These are phyloP conservation scores for Electrona antarctica DNA, from an alignment of 2,113 vertebrate genomes.

Conservation along the genomic window DNA sequence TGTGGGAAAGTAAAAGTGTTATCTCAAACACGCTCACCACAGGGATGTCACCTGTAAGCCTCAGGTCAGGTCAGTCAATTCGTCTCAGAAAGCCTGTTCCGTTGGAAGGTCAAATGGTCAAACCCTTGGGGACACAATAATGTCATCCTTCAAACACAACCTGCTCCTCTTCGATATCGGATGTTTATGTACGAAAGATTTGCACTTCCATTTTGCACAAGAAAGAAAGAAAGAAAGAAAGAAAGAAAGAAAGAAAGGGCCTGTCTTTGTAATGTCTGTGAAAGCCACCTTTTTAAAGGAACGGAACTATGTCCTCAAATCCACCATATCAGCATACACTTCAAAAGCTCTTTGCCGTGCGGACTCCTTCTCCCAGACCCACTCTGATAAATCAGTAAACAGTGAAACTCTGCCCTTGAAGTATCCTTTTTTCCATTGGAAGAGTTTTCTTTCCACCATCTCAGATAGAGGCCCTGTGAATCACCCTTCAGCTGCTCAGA, in stretches of 20 bases:
- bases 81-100: too few relatives aligned
- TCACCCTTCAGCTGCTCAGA: constrained; percentile 41
- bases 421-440: constrained; percentile 23
- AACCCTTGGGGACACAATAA: background rate
- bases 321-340: constrained; percentile 10
- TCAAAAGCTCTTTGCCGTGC: constrained; percentile 16
- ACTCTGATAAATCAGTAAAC: constrained; percentile 18
- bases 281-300: constrained; percentile 3
- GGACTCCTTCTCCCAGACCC: constrained; percentile 3
- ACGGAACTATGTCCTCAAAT: constrained; percentile 22
- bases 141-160: constrained; percentile 21
- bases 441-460: constrained; percentile 29
- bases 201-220: too few relatives aligned
- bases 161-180: too few relatives aligned
- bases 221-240: too few relatives aligned
- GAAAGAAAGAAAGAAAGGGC: too few relatives aligned
- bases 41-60: too few relatives aligned
- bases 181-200: too few relatives aligned
- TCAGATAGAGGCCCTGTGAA: constrained; percentile 37
- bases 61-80: too few relatives aligned
- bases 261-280: background rate
- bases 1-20: too few relatives aligned
- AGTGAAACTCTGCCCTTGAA: constrained; percentile 39
- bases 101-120: background rate
- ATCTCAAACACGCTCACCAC: too few relatives aligned